Percentiles rank a stretch among this genome's conserved stretches.
Evolutionary conservation across 2,113 vertebrate species (phyloP).

Genomic region (Daboia siamensis): DNA sequence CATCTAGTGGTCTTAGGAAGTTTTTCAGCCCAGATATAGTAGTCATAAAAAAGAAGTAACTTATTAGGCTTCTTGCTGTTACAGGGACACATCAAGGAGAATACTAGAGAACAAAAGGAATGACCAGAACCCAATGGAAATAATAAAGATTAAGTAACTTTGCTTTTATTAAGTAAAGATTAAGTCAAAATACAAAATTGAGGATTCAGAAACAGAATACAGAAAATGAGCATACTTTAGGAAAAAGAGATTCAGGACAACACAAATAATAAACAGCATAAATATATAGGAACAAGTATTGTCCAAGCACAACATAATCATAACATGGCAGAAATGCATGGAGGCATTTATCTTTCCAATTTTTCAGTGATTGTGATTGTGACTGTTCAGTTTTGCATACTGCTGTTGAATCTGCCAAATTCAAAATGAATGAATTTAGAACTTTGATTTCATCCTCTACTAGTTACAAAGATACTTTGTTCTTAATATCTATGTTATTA

Average conservation of each 20-base stretch:
- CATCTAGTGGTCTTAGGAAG: background rate
- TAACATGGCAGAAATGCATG: background rate
- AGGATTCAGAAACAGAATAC: background rate
- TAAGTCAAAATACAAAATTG: background rate
- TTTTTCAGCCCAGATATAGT: background rate
- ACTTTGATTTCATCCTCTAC: background rate
- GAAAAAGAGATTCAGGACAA: background rate
- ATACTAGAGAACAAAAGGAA: background rate
- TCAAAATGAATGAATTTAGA: background rate
- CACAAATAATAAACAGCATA: background rate
- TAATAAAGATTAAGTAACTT: background rate
- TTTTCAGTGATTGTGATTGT: background rate
- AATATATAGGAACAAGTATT: background rate
- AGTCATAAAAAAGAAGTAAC: background rate
- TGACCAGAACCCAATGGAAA: background rate
- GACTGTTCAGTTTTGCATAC: background rate
- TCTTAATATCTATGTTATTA: background rate
- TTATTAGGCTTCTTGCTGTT: background rate
- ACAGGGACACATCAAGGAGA: background rate
- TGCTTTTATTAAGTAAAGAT: background rate
- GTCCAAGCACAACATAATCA: background rate
- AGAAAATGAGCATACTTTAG: background rate
- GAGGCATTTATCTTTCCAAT: background rate
- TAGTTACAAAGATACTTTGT: background rate
- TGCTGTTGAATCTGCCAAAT: background rate